Evolutionary conservation across 2,888 invertebrate species (phyloP).

Genomic region (Pheosia tremula): DNA sequence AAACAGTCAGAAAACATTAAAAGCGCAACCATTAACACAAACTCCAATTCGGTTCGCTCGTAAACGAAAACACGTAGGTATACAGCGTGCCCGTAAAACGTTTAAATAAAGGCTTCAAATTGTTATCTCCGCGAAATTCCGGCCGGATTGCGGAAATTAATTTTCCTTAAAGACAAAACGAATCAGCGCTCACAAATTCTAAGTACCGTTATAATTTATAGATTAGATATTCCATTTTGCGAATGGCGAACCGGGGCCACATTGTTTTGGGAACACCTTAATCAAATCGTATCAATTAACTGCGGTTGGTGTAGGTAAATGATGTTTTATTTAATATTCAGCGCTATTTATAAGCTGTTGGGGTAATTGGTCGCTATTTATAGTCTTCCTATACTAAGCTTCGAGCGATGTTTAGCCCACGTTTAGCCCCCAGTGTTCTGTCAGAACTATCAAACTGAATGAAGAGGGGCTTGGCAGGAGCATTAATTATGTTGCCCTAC

Average conservation of each 20-base stretch:
- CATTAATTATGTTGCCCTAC: slow-evolving; percentile 4
- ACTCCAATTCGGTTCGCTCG: slow-evolving; percentile 9
- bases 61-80: neutral
- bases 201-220: slow-evolving; percentile 22
- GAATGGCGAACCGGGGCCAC: slow-evolving; percentile 4
- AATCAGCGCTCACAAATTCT: slow-evolving; percentile 25
- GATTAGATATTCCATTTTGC: slow-evolving; percentile 16
- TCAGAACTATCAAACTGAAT: slow-evolving; percentile 23
- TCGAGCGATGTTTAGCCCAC: slow-evolving; percentile 13
- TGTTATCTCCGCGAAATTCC: slow-evolving; percentile 24
- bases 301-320: neutral
- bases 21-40: slow-evolving; percentile 4
- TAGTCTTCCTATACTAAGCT: neutral
- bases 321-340: too few species aligned
- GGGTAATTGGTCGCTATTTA: neutral
- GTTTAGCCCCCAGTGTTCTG: slow-evolving; percentile 14
- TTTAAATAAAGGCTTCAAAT: slow-evolving; percentile 19
- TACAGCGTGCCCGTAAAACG: slow-evolving; percentile 21
- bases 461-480: slow-evolving; percentile 8
- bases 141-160: slow-evolving; percentile 22
- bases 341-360: neutral
- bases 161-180: slow-evolving; percentile 22
- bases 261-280: slow-evolving; percentile 11
- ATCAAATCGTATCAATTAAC: slow-evolving; percentile 6
- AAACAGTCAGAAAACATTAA: neutral